These are phyloP conservation scores for Penelope pileata DNA, from an alignment of 2,113 vertebrate species.

Conservation along the genomic window DNA sequence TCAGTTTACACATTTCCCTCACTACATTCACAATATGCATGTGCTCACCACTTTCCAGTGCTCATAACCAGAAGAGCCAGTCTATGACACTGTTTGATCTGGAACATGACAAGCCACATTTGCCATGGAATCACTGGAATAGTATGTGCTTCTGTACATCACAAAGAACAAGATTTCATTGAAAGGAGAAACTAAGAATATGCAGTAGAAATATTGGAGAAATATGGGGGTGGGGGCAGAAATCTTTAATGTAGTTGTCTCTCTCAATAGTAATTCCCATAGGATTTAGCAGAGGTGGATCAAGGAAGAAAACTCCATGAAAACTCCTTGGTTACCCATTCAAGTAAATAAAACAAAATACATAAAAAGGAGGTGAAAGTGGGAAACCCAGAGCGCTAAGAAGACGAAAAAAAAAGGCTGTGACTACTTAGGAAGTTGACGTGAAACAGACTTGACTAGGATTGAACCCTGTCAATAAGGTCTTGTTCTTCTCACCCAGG, in stretches of 20 bases:
- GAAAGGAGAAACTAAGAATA: not conserved
- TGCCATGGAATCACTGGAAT: not conserved
- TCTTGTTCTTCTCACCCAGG: conserved; percentile 87
- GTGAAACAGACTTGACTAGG: conserved; percentile 74
- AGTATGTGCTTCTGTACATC: not conserved
- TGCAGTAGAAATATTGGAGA: not conserved
- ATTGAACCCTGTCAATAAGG: conserved; percentile 85
- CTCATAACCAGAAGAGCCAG: not conserved
- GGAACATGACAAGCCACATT: not conserved
- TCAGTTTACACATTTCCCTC: not conserved
- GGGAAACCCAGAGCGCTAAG: not conserved
- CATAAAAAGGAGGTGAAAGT: conserved; percentile 18
- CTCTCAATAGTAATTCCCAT: not conserved
- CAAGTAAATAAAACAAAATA: not conserved
- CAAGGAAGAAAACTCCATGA: not conserved
- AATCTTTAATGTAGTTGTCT: not conserved
- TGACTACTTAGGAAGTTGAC: conserved; percentile 72
- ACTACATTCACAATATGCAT: fast-evolving
- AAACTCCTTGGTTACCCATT: not conserved
- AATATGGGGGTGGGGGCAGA: fast-evolving
- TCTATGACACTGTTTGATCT: not conserved
- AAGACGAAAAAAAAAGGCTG: conserved; percentile 19
- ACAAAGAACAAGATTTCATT: not conserved
- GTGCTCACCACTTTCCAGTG: not conserved
- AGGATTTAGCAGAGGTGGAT: not conserved